Evolutionary conservation across 1,140 invertebrate species (phyloP), one percentile per base, ranked within the genome.

Genomic region (Rhopalosiphum padi): DNA sequence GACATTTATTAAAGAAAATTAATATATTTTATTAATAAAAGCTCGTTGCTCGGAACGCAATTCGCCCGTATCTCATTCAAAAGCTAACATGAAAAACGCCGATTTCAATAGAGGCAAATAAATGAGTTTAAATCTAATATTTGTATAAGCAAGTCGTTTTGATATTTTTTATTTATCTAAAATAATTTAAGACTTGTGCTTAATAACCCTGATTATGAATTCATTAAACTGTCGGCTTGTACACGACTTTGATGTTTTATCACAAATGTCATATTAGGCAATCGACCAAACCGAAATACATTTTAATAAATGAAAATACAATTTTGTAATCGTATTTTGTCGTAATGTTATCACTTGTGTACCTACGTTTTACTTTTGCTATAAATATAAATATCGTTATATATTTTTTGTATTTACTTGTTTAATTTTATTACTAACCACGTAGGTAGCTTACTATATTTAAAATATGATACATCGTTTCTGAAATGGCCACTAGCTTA

Each of bases 1-100:
- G 60, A 68, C 60, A 77, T 77, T 77, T 77, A 77, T 77, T n/a
- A 77, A 77, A 77, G 30, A 77, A 77, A 77, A 77, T 77, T 77
- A 77, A 77, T 77, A 77, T 77, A 77, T 77, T 77, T 77, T 77
- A 77, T 77, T 77, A 77, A 77, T 77, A 77, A 77, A 77, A 77
- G 30, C 60, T 77, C 30, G 60, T 77, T n/a, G 30, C 60, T 77
- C 1, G 60, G n/a, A n/a, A n/a, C 60, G 15, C 4, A 18, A n/a
- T 77, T 77, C 11, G 1, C 60, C 30, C 60, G 30, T 77, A 77
- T n/a, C 60, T n/a, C 15, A 77, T 77, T 77, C 30, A 22, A 77
- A 77, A n/a, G n/a, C 15, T 77, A 53, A 23, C 22, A n/a, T 77
- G 30, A 68, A 68, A 77, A 77, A 77, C n/a, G 15, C 30, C 30